Percentiles rank a stretch among this genome's conserved stretches.
These are phyloP conservation scores for Notamacropus eugenii DNA, from an alignment of 2,797 vertebrate genomes.

Conservation along the genomic window DNA sequence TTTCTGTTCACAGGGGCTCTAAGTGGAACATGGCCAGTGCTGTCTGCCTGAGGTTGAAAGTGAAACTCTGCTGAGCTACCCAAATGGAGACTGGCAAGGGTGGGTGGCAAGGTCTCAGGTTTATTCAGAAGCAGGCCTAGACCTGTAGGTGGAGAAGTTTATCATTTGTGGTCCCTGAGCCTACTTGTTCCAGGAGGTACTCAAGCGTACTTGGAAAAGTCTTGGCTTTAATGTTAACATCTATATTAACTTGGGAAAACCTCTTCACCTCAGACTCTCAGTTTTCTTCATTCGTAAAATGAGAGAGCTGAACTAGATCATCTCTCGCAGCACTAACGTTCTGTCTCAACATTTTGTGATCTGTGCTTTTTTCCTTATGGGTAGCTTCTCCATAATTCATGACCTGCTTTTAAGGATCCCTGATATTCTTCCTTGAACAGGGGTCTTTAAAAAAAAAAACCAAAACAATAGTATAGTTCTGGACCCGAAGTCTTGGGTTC, in stretches of 20 bases:
- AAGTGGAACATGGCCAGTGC: conserved; percentile 66
- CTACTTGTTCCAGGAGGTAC: not conserved
- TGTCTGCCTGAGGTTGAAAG: conserved; percentile 75
- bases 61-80: conserved; percentile 69
- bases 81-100: conserved; percentile 24
- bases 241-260: not conserved
- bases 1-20: conserved; percentile 73
- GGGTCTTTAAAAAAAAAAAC: not conserved
- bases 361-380: not conserved
- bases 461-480: not conserved
- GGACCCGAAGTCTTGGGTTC: not conserved
- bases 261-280: not conserved
- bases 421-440: not conserved
- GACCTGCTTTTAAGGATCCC: not conserved
- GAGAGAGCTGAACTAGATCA: not conserved
- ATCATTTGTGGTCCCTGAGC: conserved; percentile 38
- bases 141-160: conserved; percentile 53
- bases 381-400: not conserved
- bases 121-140: conserved; percentile 56
- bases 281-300: not conserved
- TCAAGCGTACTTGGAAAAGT: not conserved
- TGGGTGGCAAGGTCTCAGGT: conserved; percentile 52
- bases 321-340: not conserved
- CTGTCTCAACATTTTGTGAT: not conserved
- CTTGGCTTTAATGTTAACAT: not conserved